Evolutionary conservation across 2,888 invertebrate genomes (phyloP).

Genomic region (Dryocosmus kuriphilus): DNA sequence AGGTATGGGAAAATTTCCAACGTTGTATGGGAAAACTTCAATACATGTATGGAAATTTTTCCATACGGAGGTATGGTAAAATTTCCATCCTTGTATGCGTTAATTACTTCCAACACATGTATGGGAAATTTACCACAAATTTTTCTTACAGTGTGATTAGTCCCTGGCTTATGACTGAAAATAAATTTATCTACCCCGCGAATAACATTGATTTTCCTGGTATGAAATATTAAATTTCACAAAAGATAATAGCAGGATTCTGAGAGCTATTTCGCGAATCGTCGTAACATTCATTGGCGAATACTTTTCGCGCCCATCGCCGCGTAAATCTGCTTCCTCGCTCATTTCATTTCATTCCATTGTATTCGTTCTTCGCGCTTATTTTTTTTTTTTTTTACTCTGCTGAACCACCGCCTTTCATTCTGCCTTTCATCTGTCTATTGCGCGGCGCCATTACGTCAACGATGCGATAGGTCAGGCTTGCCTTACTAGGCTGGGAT

Average conservation of each 20-base stretch:
- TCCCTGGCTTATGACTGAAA: too few relatives aligned
- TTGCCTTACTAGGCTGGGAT: slow-evolving; percentile 36
- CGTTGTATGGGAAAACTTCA: too few relatives aligned
- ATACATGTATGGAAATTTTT: too few relatives aligned
- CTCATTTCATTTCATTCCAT: slow-evolving; percentile 27
- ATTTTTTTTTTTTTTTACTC: slow-evolving; percentile 26
- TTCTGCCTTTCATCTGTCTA: slow-evolving; percentile 33
- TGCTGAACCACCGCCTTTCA: slow-evolving; percentile 30
- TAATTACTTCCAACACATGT: too few relatives aligned
- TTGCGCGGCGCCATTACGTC: slow-evolving; percentile 36
- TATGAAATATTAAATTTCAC: background rate
- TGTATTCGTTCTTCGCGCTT: slow-evolving; percentile 20
- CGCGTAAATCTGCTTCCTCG: slow-evolving; percentile 22
- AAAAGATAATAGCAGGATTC: background rate
- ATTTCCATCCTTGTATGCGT: too few relatives aligned
- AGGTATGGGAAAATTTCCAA: too few relatives aligned
- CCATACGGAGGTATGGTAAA: too few relatives aligned
- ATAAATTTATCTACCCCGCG: too few relatives aligned
- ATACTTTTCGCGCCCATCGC: slow-evolving; percentile 12
- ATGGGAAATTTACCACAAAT: too few relatives aligned
- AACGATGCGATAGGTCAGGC: slow-evolving; percentile 38
- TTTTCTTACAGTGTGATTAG: too few relatives aligned
- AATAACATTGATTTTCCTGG: too few relatives aligned
- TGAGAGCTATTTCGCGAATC: background rate
- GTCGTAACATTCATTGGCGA: background rate